These are phyloP conservation scores for Bibio marci DNA, from an alignment of 2,888 invertebrate species.

Conservation along the genomic window DNA sequence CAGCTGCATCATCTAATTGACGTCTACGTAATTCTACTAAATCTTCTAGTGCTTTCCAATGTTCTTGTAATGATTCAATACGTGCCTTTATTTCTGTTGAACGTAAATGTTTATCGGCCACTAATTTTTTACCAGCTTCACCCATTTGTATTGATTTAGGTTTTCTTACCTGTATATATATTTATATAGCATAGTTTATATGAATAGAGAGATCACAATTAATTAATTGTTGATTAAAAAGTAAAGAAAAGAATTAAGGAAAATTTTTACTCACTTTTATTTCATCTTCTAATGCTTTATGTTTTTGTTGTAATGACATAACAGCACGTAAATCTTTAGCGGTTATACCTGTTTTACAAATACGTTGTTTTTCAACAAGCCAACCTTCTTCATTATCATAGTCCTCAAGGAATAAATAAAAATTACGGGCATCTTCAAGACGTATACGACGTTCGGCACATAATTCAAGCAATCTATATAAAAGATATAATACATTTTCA, in stretches of 20 bases:
- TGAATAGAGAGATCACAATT: too few relatives aligned
- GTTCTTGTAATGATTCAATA: constrained; percentile 58
- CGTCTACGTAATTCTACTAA: constrained; percentile 55
- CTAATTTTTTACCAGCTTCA: constrained; percentile 50
- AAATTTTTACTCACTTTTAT: too few relatives aligned
- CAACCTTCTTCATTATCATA: constrained; percentile 96
- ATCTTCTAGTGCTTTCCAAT: constrained; percentile 81
- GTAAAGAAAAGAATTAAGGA: too few relatives aligned
- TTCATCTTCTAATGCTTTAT: constrained; percentile 79
- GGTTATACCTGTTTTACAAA: constrained; percentile 82
- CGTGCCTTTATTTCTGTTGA: constrained; percentile 65
- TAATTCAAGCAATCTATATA: constrained; percentile 13
- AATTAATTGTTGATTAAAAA: too few relatives aligned
- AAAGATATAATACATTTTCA: neutral
- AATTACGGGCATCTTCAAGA: constrained; percentile 81
- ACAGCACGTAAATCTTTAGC: constrained; percentile 88
- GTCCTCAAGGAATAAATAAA: constrained; percentile 91
- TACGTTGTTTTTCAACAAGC: constrained; percentile 86
- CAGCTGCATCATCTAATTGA: constrained; percentile 71
- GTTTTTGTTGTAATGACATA: constrained; percentile 77
- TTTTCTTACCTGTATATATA: too few relatives aligned
- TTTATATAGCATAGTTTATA: too few relatives aligned
- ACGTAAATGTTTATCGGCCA: constrained; percentile 67
- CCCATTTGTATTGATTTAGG: constrained; percentile 53
- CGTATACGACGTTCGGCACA: constrained; percentile 52